A percentile compares a stretch with the other conserved stretches of the same genome.
Conservation (phyloP, 2,797 vertebrate species). For the Acanthurus lineatus region DNA sequence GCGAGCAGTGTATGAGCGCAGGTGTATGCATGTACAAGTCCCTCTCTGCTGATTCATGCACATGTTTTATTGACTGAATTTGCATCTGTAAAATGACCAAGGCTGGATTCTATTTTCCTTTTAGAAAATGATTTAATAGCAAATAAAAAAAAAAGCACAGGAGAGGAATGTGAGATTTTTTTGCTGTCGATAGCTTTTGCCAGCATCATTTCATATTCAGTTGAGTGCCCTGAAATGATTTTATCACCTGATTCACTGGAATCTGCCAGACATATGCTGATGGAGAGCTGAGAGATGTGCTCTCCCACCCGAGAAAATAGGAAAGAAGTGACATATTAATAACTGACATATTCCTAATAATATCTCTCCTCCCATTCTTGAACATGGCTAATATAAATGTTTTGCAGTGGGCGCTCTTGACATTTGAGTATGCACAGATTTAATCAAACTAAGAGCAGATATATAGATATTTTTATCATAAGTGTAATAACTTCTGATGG, state of each 20-base stretch:
- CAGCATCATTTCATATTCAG: conserved; percentile 74
- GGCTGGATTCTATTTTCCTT: conserved; percentile 28
- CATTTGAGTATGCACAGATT: neutral
- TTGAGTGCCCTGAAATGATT: conserved; percentile 66
- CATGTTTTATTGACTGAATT: conserved; percentile 40
- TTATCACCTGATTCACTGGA: conserved; percentile 68
- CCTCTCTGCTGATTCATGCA: conserved; percentile 37
- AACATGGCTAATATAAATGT: conserved; percentile 4
- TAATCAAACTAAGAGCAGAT: neutral
- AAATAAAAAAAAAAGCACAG: conserved; percentile 53
- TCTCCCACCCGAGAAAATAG: conserved; percentile 12
- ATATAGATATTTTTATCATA: too few species aligned
- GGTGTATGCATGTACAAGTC: neutral
- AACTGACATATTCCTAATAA: conserved; percentile 10
- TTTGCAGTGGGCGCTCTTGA: neutral
- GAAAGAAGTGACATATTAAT: conserved; percentile 28
- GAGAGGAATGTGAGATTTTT: conserved; percentile 40
- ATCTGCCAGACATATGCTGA: conserved; percentile 45
- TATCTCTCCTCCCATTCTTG: neutral
- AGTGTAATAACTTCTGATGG: too few species aligned
- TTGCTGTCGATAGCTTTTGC: conserved; percentile 45
- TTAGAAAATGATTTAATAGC: conserved; percentile 62
- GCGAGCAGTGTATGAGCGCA: neutral
- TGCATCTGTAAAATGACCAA: conserved; percentile 51
- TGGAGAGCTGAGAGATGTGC: conserved; percentile 24